These are phyloP conservation scores for Tragulus kanchil DNA, from an alignment of 2,113 vertebrate genomes.

Conservation along the genomic window DNA sequence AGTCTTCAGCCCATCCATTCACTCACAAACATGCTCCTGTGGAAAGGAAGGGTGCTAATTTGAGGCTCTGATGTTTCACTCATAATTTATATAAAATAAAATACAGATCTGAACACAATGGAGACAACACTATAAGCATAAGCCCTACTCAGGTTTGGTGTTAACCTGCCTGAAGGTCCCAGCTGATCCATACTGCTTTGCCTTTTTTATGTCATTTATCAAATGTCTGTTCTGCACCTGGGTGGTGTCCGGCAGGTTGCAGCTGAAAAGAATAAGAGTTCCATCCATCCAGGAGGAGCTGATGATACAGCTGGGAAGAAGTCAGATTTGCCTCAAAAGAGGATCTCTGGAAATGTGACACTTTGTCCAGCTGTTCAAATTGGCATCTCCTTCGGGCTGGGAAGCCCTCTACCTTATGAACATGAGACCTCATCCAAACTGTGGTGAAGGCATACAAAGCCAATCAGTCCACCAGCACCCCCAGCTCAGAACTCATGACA, in stretches of 20 bases:
- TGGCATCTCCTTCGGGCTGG: not conserved
- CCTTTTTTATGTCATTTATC: not conserved
- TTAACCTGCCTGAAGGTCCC: not conserved
- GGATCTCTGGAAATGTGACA: not conserved
- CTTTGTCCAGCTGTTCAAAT: not conserved
- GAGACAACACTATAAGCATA: not conserved
- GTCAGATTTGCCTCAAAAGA: not conserved
- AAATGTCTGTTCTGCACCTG: not conserved
- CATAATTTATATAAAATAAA: not conserved
- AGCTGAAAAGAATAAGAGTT: not conserved
- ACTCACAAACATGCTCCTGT: not conserved
- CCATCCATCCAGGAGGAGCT: not conserved
- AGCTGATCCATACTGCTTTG: not conserved
- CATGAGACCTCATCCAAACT: no score
- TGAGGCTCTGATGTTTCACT: not conserved
- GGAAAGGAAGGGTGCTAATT: not conserved
- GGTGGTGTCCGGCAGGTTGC: not conserved
- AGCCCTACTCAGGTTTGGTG: not conserved
- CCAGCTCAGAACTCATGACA: not conserved
- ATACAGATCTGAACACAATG: not conserved
- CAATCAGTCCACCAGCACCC: not conserved
- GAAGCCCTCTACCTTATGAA: not conserved
- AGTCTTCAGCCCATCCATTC: not conserved
- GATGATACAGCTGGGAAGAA: not conserved
- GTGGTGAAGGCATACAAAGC: rapidly evolving